Evolutionary conservation across 1,140 invertebrate genomes (phyloP).

Genomic region (Apolygus lucorum): DNA sequence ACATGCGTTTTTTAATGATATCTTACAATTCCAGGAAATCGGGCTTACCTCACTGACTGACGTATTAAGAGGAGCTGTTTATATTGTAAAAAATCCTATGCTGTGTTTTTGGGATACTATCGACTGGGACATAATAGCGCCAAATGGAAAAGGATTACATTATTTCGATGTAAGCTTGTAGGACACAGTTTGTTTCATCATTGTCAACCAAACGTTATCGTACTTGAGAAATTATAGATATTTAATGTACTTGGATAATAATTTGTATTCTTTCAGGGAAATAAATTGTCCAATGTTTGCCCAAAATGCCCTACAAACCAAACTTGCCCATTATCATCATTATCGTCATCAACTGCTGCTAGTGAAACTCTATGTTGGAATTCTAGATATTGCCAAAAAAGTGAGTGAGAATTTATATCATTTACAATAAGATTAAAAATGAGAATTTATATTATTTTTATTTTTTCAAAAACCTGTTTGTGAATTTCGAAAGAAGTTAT

Average conservation of each 20-base stretch:
- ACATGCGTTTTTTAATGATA: neutral
- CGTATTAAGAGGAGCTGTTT: conserved; percentile 73
- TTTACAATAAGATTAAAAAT: too few relatives aligned
- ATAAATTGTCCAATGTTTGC: conserved; percentile 53
- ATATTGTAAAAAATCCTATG: conserved; percentile 76
- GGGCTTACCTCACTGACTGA: conserved; percentile 71
- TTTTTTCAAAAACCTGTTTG: too few relatives aligned
- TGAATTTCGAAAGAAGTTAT: too few relatives aligned
- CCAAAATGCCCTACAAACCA: conserved; percentile 48
- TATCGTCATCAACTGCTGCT: conserved; percentile 30
- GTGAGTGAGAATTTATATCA: too few relatives aligned
- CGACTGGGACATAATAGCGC: conserved; percentile 68
- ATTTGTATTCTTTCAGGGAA: conserved; percentile 42
- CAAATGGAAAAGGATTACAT: conserved; percentile 41
- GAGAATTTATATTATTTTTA: too few relatives aligned
- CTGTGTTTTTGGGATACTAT: conserved; percentile 88
- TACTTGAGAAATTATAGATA: neutral
- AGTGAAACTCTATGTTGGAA: conserved; percentile 66
- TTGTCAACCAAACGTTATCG: neutral
- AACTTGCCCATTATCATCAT: conserved; percentile 39
- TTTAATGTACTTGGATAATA: neutral
- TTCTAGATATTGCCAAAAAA: conserved; percentile 59
- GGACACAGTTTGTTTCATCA: conserved; percentile 1
- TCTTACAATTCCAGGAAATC: conserved; percentile 58
- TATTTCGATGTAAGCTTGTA: conserved; percentile 42